Evolutionary conservation across 2,888 invertebrate species (phyloP), one percentile per base, ranked within the genome.

Genomic region (Tiphia femorata): DNA sequence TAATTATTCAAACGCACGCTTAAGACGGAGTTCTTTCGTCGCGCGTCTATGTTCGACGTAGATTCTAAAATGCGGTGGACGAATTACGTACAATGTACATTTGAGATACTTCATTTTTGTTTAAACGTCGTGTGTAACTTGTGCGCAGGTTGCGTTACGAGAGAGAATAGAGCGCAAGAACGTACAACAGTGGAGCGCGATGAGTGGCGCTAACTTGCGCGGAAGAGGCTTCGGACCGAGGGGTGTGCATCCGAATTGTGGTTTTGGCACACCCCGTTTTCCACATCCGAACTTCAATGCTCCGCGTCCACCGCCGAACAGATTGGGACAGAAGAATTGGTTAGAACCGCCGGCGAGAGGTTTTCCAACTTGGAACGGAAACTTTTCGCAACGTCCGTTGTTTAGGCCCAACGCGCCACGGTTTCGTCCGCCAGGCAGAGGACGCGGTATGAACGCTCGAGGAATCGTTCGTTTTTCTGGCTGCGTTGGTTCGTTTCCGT

Each of bases 211-310:
- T 54, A 69, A 73, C 52, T 81, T 70, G 44, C 73, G 78, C 51
- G 79, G 79, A 58, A 73, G 78, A 63, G 75, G 75, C 59, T 78
- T 73, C 49, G 75, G 70, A 62, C 66, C 67, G 63, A 72, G 74
- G 44, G 75, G 70, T 37, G 40, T 66, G 49, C 67, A 61, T 54
- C 66, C 57, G 48, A 64, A 50, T 21, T 55, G 61, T 46, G 47
- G 57, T 2, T 68, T 57, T 25, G 48, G 16, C 12, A 62, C 64
- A 1, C 55, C 64, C 8, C 29, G 58, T 5, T 70, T 60, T 48
- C 55, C 48, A 17, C 59, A 49, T 20, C 64, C 62, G 0, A 64
- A 46, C 12, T 75, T 70, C 10, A 67, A 64, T 43, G 49, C 42
- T 29, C 19, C 49, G 7, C 43, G 62, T 12, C 59, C 53, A 2